These are phyloP conservation scores for Tyrannus savana DNA, from an alignment of 2,113 vertebrate species.

Conservation along the genomic window DNA sequence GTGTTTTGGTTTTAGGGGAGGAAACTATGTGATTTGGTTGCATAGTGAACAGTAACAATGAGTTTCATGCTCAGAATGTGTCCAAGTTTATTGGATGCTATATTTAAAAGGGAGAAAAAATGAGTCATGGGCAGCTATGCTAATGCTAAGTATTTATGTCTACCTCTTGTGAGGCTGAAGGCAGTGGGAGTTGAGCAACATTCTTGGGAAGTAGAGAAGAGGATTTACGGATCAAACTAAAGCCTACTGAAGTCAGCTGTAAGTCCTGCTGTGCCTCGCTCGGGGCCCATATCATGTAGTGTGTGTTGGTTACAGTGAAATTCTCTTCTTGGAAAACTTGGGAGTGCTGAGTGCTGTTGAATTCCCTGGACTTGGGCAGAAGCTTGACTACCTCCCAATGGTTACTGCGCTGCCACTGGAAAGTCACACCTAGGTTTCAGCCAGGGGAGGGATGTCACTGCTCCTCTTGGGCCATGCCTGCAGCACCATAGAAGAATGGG, in stretches of 20 bases:
- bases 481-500: rapidly evolving
- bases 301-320: neutral
- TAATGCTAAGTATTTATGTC: constrained; percentile 33
- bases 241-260: neutral
- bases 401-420: neutral
- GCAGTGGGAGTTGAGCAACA: neutral
- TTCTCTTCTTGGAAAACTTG: neutral
- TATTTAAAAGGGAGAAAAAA: constrained; percentile 57
- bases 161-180: constrained; percentile 40
- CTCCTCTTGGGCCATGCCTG: neutral
- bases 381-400: rapidly evolving
- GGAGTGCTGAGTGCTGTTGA: rapidly evolving
- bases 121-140: constrained; percentile 47
- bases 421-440: rapidly evolving
- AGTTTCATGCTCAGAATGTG: constrained; percentile 19
- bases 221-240: constrained; percentile 22
- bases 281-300: rapidly evolving
- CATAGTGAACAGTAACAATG: neutral
- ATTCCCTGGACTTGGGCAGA: rapidly evolving
- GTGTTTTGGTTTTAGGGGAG: neutral
- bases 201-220: neutral
- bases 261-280: neutral
- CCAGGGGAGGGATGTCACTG: neutral
- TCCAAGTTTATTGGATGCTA: constrained; percentile 22
- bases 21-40: neutral